A percentile compares a stretch with the other conserved stretches of the same genome.
Conservation (phyloP, 2,888 invertebrate species). For the Crocallis elinguaria region DNA sequence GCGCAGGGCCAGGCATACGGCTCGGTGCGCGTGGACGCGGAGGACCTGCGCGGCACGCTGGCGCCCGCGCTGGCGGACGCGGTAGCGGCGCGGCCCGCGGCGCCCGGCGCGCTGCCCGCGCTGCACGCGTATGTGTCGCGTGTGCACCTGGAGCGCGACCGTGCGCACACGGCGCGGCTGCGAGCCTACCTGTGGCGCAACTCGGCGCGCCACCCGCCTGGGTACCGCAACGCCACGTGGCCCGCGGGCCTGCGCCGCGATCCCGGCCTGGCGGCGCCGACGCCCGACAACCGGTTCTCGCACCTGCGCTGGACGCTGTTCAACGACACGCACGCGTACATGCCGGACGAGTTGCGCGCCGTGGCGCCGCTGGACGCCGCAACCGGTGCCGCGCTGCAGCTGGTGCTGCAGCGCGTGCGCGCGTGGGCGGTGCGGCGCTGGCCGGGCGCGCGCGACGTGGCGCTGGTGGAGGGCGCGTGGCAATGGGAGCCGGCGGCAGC, state of each 20-base stretch:
- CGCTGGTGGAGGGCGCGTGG: slow-evolving; percentile 64
- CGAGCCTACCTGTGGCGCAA: slow-evolving; percentile 47
- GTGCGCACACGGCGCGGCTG: slow-evolving; percentile 37
- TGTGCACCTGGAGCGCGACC: slow-evolving; percentile 80
- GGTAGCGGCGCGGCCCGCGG: slow-evolving; percentile 86
- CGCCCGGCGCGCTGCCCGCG: slow-evolving; percentile 87
- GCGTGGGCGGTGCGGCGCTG: slow-evolving; percentile 31
- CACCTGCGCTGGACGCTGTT: slow-evolving; percentile 94
- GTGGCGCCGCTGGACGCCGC: slow-evolving; percentile 86
- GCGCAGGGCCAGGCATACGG: slow-evolving; percentile 83
- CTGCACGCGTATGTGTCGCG: slow-evolving; percentile 90
- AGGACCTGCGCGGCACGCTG: slow-evolving; percentile 39
- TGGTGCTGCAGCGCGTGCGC: slow-evolving; percentile 49
- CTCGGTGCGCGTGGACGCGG: slow-evolving; percentile 14
- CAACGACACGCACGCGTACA: slow-evolving; percentile 92
- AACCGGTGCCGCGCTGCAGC: slow-evolving; percentile 83
- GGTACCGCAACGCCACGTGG: slow-evolving; percentile 89
- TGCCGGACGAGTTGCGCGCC: slow-evolving; percentile 91
- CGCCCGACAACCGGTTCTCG: slow-evolving; percentile 87
- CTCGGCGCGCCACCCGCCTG: slow-evolving; percentile 55
- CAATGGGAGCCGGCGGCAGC: slow-evolving; percentile 66
- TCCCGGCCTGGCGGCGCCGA: slow-evolving; percentile 74
- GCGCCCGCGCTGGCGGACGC: slow-evolving; percentile 74
- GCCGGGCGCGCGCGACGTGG: slow-evolving; percentile 22
- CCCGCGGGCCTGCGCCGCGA: slow-evolving; percentile 86